phyloP scores from a whole-genome alignment of 2,888 invertebrate species.

The Orthosia gothica region DNA sequence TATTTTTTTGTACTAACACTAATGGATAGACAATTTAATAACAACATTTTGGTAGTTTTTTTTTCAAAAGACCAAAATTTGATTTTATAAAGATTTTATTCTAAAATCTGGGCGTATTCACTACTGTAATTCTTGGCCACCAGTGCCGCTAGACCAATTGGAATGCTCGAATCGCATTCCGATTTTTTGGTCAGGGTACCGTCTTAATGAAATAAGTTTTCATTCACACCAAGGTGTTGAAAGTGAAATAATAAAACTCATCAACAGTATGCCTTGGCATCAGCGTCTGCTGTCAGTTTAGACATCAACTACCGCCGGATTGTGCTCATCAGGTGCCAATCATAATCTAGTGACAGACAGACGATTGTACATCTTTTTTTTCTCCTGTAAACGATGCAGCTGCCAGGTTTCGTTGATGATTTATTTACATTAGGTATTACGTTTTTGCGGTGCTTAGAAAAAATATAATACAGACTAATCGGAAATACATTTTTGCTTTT shows the following conservation, averaged over 20 bases:
- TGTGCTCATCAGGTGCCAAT: constrained; percentile 35
- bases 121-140: too few relatives aligned
- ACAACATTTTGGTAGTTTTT: too few relatives aligned
- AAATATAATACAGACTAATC: background rate
- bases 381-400: background rate
- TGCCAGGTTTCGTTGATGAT: background rate
- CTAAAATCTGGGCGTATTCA: too few relatives aligned
- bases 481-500: too few relatives aligned
- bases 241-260: constrained; percentile 1
- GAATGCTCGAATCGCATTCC: too few relatives aligned
- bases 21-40: too few relatives aligned
- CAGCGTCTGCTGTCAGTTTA: constrained; percentile 18
- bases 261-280: constrained; percentile 19
- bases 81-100: too few relatives aligned
- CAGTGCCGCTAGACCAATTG: too few relatives aligned
- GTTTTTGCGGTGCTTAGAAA: background rate
- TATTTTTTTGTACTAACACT: too few relatives aligned
- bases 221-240: constrained; percentile 25
- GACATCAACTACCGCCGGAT: constrained; percentile 28
- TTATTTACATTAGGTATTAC: background rate
- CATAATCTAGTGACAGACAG: constrained; percentile 6
- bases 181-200: too few relatives aligned
- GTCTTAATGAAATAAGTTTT: constrained; percentile 18
- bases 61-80: too few relatives aligned
- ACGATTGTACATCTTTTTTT: background rate